Conservation (phyloP, 2,888 invertebrate species). For the Sympetrum striolatum region DNA sequence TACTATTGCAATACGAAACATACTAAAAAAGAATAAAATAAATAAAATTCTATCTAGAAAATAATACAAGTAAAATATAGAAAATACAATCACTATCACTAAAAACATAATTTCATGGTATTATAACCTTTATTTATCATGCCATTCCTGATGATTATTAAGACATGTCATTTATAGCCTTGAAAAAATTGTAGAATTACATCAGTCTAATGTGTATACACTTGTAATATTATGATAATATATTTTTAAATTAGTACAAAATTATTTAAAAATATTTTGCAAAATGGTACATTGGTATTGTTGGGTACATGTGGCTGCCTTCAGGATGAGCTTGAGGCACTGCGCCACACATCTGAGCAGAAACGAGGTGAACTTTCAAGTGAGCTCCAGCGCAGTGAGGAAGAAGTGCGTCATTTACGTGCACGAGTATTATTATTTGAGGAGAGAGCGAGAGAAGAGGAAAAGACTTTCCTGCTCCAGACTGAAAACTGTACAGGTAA, state of each 20-base stretch:
- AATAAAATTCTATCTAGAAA: too few relatives aligned
- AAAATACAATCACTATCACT: too few relatives aligned
- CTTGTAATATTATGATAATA: too few relatives aligned
- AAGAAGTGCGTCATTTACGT: slow-evolving; percentile 75
- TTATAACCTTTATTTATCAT: neutral
- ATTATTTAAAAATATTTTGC: neutral
- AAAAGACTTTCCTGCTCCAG: slow-evolving; percentile 56
- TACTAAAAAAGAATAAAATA: too few relatives aligned
- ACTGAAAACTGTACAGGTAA: slow-evolving; percentile 58
- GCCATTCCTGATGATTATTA: too few relatives aligned
- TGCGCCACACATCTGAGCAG: slow-evolving; percentile 75
- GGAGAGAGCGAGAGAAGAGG: slow-evolving; percentile 56
- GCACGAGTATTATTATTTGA: slow-evolving; percentile 68
- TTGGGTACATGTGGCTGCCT: neutral
- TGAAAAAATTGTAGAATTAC: too few relatives aligned
- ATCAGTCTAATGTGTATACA: too few relatives aligned
- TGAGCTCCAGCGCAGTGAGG: slow-evolving; percentile 75
- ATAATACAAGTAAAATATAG: too few relatives aligned
- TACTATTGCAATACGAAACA: too few relatives aligned
- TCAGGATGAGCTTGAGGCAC: slow-evolving; percentile 80
- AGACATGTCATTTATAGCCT: too few relatives aligned
- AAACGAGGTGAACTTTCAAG: slow-evolving; percentile 73
- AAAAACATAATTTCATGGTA: too few relatives aligned
- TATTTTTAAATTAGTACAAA: too few relatives aligned
- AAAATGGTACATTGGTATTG: slow-evolving; percentile 36